Evolutionary conservation across 2,113 vertebrate genomes (phyloP).

Genomic region (Chiloscyllium plagiosum): DNA sequence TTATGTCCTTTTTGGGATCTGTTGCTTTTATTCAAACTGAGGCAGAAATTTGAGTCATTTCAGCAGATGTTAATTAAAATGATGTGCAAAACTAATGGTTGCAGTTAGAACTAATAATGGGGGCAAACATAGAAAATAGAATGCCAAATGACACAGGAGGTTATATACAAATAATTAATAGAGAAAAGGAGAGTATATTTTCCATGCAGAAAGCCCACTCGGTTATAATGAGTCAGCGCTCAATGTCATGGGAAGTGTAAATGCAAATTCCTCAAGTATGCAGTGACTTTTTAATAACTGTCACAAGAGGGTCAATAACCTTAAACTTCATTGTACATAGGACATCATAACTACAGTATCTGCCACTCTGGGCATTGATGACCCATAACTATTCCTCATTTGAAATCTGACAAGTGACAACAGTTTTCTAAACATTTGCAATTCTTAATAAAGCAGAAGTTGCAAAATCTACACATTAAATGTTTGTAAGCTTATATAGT

Average conservation of each 20-base stretch:
- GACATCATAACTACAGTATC: neutral
- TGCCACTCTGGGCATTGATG: neutral
- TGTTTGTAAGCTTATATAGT: neutral
- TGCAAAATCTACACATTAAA: neutral
- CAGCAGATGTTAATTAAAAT: conserved; percentile 9
- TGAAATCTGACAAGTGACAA: neutral
- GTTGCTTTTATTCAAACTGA: conserved; percentile 16
- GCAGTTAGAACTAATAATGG: neutral
- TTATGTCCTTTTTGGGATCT: neutral
- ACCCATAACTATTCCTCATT: neutral
- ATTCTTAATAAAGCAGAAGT: neutral
- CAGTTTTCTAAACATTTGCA: neutral
- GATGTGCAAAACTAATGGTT: neutral
- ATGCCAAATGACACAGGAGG: neutral
- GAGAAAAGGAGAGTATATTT: neutral
- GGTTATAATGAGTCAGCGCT: neutral
- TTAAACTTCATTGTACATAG: neutral
- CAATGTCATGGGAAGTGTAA: neutral
- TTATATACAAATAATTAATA: neutral
- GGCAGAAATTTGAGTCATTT: conserved; percentile 14
- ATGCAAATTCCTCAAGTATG: neutral
- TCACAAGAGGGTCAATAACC: neutral
- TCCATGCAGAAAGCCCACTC: neutral
- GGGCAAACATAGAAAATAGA: neutral
- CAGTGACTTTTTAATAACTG: neutral